Evolutionary conservation across 2,797 vertebrate species (phyloP).

Genomic region (Sebastes flavidus): DNA sequence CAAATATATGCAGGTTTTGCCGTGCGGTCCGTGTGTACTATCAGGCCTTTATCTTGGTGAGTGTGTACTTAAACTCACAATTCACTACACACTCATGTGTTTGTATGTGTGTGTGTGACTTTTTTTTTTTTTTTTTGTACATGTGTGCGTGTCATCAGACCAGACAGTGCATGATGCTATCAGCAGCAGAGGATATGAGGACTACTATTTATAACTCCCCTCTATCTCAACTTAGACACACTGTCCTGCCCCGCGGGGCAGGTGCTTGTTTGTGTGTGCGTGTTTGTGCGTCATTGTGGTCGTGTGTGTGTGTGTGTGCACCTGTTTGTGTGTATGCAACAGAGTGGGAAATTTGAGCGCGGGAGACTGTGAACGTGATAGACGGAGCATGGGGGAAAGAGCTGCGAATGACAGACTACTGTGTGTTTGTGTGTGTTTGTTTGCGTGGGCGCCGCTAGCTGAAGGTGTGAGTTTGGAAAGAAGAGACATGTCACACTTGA

Average conservation of each 20-base stretch:
- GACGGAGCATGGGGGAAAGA: conserved; percentile 21
- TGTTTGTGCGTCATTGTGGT: neutral
- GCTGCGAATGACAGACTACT: conserved; percentile 11
- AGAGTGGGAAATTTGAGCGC: conserved; percentile 48
- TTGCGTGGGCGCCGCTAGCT: neutral
- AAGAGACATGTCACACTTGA: conserved; percentile 70
- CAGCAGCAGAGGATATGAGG: conserved; percentile 75
- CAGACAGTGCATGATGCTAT: conserved; percentile 73
- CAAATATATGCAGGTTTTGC: conserved; percentile 9
- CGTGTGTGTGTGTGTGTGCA: neutral
- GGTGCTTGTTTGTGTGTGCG: conserved; percentile 33
- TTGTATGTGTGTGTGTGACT: neutral
- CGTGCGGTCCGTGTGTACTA: neutral
- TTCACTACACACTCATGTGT: neutral
- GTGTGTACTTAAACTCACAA: neutral
- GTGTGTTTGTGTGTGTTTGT: neutral
- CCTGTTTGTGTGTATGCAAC: conserved; percentile 23
- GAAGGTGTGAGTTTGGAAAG: conserved; percentile 49
- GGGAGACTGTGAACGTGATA: conserved; percentile 35
- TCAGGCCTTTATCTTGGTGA: neutral
- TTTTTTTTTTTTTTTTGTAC: neutral
- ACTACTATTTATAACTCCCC: conserved; percentile 75
- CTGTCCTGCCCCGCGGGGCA: conserved; percentile 59
- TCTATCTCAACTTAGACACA: conserved; percentile 67
- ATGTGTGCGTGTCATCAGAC: conserved; percentile 50